Evolutionary conservation across 2,113 vertebrate genomes (phyloP).

Genomic region (Aythya baeri): DNA sequence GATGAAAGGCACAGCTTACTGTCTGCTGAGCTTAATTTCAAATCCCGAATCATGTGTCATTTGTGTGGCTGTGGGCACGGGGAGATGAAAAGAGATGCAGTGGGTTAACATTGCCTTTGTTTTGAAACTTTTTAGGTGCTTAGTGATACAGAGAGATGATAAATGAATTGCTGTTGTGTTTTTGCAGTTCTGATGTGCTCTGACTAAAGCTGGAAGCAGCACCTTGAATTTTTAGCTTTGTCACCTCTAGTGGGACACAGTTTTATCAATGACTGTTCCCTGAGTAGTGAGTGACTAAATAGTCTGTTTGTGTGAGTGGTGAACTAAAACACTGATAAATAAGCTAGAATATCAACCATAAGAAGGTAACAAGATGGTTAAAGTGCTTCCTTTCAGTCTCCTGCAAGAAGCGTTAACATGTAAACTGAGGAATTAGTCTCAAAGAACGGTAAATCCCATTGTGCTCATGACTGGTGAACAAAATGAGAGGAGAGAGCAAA

Average conservation of each 20-base stretch:
- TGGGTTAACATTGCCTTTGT: not conserved
- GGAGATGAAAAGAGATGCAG: not conserved
- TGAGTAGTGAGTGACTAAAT: not conserved
- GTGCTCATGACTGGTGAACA: not conserved
- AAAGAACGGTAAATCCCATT: not conserved
- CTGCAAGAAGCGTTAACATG: not conserved
- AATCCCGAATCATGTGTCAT: not conserved
- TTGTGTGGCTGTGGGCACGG: not conserved
- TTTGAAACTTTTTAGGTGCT: not conserved
- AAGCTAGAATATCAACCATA: not conserved
- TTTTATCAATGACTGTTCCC: not conserved
- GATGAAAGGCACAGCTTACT: not conserved
- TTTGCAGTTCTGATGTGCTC: not conserved
- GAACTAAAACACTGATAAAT: not conserved
- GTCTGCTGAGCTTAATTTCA: not conserved
- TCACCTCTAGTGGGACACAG: not conserved
- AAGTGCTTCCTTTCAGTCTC: not conserved
- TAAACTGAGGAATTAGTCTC: not conserved
- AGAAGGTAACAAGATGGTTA: not conserved
- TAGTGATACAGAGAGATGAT: not conserved
- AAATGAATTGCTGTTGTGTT: not conserved
- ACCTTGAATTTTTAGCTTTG: not conserved
- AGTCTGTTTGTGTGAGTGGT: not conserved
- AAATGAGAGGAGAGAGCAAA: not conserved
- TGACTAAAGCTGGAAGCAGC: not conserved